These are phyloP conservation scores for Diabrotica balteata DNA, from an alignment of 2,888 invertebrate genomes.

Conservation along the genomic window DNA sequence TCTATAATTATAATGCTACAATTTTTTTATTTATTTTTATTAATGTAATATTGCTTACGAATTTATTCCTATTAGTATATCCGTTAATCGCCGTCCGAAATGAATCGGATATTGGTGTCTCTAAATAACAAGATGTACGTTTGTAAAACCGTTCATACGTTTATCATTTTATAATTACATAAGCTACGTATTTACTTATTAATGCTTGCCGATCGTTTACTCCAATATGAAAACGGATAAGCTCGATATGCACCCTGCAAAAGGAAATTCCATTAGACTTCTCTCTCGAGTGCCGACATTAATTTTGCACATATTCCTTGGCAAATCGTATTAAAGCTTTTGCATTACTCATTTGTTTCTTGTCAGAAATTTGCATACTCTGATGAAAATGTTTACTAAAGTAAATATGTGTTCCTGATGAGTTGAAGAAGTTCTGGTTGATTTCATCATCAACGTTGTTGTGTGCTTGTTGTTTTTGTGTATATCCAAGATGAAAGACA, in stretches of 20 bases:
- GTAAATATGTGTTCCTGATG: slow-evolving; percentile 5
- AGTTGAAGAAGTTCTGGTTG: slow-evolving; percentile 2
- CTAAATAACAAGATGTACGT: no score
- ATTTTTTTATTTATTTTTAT: no score
- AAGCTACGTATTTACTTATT: no score
- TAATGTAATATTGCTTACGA: no score
- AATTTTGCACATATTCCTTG: slow-evolving; percentile 10
- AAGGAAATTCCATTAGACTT: slow-evolving; percentile 1
- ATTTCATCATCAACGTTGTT: slow-evolving; percentile 1
- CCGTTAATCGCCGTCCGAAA: no score
- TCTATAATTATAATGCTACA: no score
- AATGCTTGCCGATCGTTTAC: neutral
- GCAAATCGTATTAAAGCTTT: slow-evolving; percentile 8
- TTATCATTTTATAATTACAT: no score
- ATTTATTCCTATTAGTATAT: no score
- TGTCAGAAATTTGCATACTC: slow-evolving; percentile 9
- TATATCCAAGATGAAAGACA: neutral
- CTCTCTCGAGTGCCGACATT: neutral
- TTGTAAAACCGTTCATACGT: no score
- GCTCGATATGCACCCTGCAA: slow-evolving; percentile 4
- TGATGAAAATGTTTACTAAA: slow-evolving; percentile 8
- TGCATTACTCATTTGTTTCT: slow-evolving; percentile 1
- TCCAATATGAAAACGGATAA: slow-evolving; percentile 1
- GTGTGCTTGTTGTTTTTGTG: neutral
- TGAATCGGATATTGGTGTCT: no score